Evolutionary conservation across 2,113 vertebrate genomes (phyloP), one percentile per base, ranked within the genome.

Genomic region (Uria aalge): DNA sequence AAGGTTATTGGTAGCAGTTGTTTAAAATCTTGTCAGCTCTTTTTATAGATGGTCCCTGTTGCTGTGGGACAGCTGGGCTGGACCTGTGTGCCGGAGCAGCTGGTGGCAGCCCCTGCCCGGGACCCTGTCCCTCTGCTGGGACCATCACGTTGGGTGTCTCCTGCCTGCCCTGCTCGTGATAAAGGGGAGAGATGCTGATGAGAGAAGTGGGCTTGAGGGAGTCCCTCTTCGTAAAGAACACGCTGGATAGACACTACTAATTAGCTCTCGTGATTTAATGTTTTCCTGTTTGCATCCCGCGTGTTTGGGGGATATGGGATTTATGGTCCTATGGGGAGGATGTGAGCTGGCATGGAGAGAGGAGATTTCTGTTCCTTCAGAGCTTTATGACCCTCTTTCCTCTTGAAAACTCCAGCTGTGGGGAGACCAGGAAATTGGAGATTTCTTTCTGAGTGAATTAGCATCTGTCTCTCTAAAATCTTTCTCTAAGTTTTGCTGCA

Each of bases 371-470:
- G 72, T 85, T 95, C 85, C 95, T 95, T 83, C 85, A 71, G 92
- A 91, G 55, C 67, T 95, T 95, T 88, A 24, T 76, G 66, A 69
- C 68, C 40, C 57, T 72, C 62, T 56, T 96, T 92, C 82, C 90
- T 95, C 67, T 80, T 64, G 72, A 72, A 96, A 96, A 79, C 47
- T 85, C 90, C 90, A 96, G 94, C 92, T 95, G 95, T 45, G 84
- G 40, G 64, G 82, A 85, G 69, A 91, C 84, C 87, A 96, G 96
- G 93, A 96, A 96, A 96, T 74, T 47, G 79, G 72, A 80, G 82
- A 83, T 94, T 95, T 96, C 90, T 95, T 97, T 94, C 93, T 90
- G 83, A 91, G 74, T 83, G 88, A 95, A 77, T 93, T 92, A 92
- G 63, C 6, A 3, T 63, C 92, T 94, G 88, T 90, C n/a, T 92